Base-by-base conservation (phyloP, 1,140 invertebrate species). In the Kradibia gibbosae region DNA sequence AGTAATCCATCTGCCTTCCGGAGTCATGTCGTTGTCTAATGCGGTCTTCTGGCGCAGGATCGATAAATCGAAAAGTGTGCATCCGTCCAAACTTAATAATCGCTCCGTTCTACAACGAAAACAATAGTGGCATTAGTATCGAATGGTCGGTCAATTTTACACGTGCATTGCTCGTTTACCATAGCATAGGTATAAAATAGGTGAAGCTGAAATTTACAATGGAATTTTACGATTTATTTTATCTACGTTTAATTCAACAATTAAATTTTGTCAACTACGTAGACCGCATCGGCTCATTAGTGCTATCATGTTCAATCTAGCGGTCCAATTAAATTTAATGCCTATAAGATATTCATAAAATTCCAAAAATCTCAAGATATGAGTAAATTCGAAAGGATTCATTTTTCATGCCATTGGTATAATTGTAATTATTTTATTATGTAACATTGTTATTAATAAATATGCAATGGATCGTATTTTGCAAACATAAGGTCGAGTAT, bases 1-100 rank as follows among this genome's bases (percentile, higher is more conserved):
- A 93, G 85, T 95, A 96, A 83, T 93, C 92, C 82, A 90, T 88
- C 83, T 92, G 91, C 80, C 91, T 88, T 28, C 93, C 93, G 65
- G 94, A 95, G 86, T 95, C 95, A 85, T 95, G 94, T 85, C 95
- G 90, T 82, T 94, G 94, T 60, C 93, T 91, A 75, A 95, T 94
- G 83, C 96, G 94, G 86, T 96, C 96, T 88, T 98, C 97, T 82
- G 96, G 95, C 71, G 94, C 93, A 8, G 97, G 97, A 92, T 99
- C 98, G 83, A 98, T 93, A 92, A 99, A 99, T 85, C 97, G 94
- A 91, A 98, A 99, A 34, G 96, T 96, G 87, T 98, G 96, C 84
- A 96, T 95, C 87, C 97, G 93, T 84, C 98, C 96, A 92, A 98
- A 98, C 92, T 97, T 96, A 31, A 98, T 94, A 75, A 97, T 93